Evolutionary conservation across 2,797 vertebrate species (phyloP).

Genomic region (Gobionotothen gibberifrons): DNA sequence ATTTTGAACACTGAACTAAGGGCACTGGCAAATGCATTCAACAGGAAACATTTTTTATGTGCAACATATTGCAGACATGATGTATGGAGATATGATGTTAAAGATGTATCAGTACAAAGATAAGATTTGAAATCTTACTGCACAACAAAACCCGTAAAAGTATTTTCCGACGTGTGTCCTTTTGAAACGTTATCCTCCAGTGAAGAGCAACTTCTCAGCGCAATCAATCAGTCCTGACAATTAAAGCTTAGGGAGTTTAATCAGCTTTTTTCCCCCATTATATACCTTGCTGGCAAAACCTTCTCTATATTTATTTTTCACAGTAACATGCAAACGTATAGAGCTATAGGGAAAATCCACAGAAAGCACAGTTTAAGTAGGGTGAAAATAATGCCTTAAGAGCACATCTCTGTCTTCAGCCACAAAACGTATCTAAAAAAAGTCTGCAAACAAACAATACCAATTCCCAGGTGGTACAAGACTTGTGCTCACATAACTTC

Average conservation of each 20-base stretch:
- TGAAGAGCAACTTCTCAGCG: background rate
- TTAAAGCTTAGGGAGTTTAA: background rate
- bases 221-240: background rate
- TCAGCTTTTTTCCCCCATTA: background rate
- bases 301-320: background rate
- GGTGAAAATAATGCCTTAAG: background rate
- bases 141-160: background rate
- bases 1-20: background rate
- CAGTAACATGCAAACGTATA: background rate
- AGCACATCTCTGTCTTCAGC: background rate
- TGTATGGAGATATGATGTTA: background rate
- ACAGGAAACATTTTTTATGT: background rate
- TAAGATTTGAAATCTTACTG: background rate
- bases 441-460: background rate
- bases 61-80: background rate
- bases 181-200: background rate
- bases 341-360: background rate
- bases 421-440: background rate
- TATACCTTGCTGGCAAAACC: background rate
- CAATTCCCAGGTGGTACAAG: constrained; percentile 14
- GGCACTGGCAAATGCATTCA: background rate
- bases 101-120: background rate
- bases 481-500: constrained; percentile 29
- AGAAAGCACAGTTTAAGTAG: background rate
- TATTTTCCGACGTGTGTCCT: background rate